Percentiles rank a stretch among this genome's conserved stretches.
Evolutionary conservation across 2,113 vertebrate species (phyloP).

Genomic region (Rhinopomastus cyanomelas): DNA sequence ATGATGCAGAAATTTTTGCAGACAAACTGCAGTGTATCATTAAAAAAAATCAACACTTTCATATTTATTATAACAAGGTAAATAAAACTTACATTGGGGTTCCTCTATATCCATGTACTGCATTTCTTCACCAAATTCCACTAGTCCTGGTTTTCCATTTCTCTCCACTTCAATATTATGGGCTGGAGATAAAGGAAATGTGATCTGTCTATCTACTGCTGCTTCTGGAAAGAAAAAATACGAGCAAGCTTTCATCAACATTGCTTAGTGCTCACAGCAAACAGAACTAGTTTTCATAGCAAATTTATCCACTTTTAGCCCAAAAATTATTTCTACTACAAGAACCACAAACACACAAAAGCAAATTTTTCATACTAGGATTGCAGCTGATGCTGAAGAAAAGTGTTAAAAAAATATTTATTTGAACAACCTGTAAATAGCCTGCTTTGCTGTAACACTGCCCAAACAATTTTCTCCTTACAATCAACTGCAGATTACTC

Average conservation of each 20-base stretch:
- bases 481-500: not conserved
- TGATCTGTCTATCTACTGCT: conserved; percentile 94
- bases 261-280: not conserved
- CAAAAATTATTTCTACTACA: not conserved
- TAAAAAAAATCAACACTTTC: not conserved
- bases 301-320: not conserved
- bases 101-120: conserved; percentile 98
- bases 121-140: conserved; percentile 91
- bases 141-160: conserved; percentile 86
- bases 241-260: conserved; percentile 39
- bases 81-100: conserved; percentile 82
- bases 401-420: not conserved
- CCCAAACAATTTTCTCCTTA: not conserved
- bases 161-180: conserved; percentile 90
- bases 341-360: not conserved
- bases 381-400: not conserved
- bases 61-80: not conserved
- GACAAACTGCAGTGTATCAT: not conserved
- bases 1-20: not conserved
- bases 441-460: not conserved
- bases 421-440: not conserved
- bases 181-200: conserved; percentile 90
- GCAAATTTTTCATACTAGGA: not conserved
- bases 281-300: not conserved
- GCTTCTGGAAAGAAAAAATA: conserved; percentile 84